A percentile compares a stretch with the other conserved stretches of the same genome.
Evolutionary conservation across 1,140 invertebrate species (phyloP).

Genomic region (Euura lappo): DNA sequence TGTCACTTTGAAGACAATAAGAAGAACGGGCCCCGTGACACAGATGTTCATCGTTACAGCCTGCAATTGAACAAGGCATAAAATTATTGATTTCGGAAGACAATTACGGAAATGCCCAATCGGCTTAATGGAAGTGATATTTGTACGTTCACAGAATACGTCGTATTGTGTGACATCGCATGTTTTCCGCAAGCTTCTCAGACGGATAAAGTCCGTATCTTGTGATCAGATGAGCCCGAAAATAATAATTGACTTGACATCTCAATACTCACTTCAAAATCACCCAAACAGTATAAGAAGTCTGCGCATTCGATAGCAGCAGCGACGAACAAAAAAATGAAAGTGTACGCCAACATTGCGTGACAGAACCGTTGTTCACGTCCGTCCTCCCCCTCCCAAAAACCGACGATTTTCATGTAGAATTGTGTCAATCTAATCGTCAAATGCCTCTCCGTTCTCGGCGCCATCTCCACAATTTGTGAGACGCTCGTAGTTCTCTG

Average conservation of each 20-base stretch:
- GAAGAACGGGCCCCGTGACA: background rate
- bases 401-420: slow-evolving; percentile 4
- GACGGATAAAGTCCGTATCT: too few relatives aligned
- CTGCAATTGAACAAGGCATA: too few relatives aligned
- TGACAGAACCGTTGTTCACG: background rate
- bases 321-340: background rate
- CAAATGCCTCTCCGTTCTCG: background rate
- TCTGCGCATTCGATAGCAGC: background rate
- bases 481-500: background rate
- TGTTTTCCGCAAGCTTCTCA: too few relatives aligned
- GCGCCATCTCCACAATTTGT: background rate
- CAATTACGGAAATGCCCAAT: too few relatives aligned
- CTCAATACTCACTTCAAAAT: slow-evolving; percentile 10
- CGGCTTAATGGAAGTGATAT: too few relatives aligned
- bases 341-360: background rate
- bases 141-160: too few relatives aligned
- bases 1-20: background rate
- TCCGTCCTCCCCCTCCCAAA: background rate
- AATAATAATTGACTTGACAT: too few relatives aligned
- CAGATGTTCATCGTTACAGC: background rate
- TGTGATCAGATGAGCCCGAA: too few relatives aligned
- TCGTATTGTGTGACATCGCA: too few relatives aligned
- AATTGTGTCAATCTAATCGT: background rate
- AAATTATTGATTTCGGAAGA: too few relatives aligned
- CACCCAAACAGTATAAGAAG: background rate